phyloP scores from a whole-genome alignment of 2,888 invertebrate species.

The Hemicrepidius hirtus region DNA sequence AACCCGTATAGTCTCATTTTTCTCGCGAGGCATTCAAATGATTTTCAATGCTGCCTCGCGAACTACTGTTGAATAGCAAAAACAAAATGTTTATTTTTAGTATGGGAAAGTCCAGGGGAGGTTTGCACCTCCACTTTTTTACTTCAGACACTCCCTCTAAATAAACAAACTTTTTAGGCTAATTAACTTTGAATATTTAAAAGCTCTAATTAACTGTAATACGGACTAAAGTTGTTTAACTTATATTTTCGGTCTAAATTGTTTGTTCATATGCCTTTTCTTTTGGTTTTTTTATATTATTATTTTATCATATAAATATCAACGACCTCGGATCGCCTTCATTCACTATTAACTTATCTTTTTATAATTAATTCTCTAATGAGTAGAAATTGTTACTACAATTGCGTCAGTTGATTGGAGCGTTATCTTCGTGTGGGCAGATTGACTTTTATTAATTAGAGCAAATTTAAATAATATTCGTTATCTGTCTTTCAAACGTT shows the following conservation, averaged over 20 bases:
- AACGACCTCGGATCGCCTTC: conserved; percentile 59
- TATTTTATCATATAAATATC: conserved; percentile 50
- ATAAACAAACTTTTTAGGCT: conserved; percentile 46
- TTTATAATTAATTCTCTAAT: conserved; percentile 65
- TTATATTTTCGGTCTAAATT: conserved; percentile 31
- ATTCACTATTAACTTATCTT: conserved; percentile 62
- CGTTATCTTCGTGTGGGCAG: conserved; percentile 60
- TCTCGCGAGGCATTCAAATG: too few species aligned
- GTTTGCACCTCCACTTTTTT: too few species aligned
- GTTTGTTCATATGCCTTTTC: conserved; percentile 19
- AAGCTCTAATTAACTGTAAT: conserved; percentile 47
- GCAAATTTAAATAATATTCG: conserved; percentile 59
- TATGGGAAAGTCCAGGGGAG: too few species aligned
- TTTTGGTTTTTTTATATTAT: conserved; percentile 46
- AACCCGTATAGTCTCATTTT: too few species aligned
- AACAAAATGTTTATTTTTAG: too few species aligned
- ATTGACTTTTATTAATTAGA: conserved; percentile 64
- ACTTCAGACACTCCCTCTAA: conserved; percentile 42
- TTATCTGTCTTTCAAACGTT: conserved; percentile 52
- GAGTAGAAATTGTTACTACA: conserved; percentile 65
- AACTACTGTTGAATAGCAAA: too few species aligned
- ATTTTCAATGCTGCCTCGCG: too few species aligned
- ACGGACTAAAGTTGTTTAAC: conserved; percentile 41
- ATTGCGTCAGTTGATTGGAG: conserved; percentile 61
- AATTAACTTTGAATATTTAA: conserved; percentile 47